Evolutionary conservation across 2,888 invertebrate species (phyloP), one percentile per base, ranked within the genome.

Genomic region (Dioctria rufipes): DNA sequence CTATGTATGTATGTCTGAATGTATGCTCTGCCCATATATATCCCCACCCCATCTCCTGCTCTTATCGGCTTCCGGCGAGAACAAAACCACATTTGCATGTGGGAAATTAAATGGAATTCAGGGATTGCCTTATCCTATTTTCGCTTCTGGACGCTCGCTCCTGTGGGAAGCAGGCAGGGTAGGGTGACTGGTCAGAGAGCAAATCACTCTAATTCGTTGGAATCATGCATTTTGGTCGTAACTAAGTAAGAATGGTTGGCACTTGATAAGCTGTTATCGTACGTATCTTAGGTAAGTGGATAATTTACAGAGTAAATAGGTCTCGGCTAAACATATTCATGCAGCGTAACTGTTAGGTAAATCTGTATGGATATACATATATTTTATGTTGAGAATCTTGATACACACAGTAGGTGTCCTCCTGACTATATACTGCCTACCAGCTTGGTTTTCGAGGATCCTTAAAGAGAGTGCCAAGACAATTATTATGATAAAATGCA

Each of bases 81-180:
- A 65, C 43, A 67, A 67, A 67, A 67, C 67, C 67, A n/a, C 67
- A 67, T 67, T 67, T 67, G 67, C 67, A 67, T 67, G 67, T 67
- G 49, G 67, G 67, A 42, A 67, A 67, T 67, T 67, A 67, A 67
- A 67, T 49, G 66, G 46, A 43, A 46, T 66, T 42, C 66, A 43
- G 66, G 46, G 66, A 66, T 46, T 66, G 13, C 43, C 66, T 66
- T 66, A 66, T 66, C 46, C 66, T 43, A 66, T 66, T 66, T 66
- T 66, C 66, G 43, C 66, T 43, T 66, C 13, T 13, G 25, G 66
- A 13, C 58, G n/a, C 25, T 25, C 25, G 11, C 11, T 13, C 58
- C 58, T 13, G n/a, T 13, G 58, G 11, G 5, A 11, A 42, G 13
- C 37, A 37, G 39, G 13, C 37, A 37, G 39, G 37, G 13, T 39